A percentile compares a stretch with the other conserved stretches of the same genome.
phyloP scores from a whole-genome alignment of 2,113 vertebrate species.

The Mirza zaza region DNA sequence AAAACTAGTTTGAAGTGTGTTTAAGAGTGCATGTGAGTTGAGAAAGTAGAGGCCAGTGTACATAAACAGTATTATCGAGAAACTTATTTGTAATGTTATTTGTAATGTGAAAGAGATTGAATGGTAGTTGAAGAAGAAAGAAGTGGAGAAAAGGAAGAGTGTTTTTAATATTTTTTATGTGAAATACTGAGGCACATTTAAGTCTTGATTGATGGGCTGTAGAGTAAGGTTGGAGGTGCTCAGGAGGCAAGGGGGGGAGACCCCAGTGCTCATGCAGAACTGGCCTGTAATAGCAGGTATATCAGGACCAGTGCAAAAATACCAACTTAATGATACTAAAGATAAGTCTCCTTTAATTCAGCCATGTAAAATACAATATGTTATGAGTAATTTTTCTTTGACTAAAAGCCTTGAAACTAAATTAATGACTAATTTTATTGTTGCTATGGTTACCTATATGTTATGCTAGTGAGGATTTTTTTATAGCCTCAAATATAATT shows the following conservation, averaged over 20 bases:
- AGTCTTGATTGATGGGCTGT: neutral
- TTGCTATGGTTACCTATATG: slow-evolving; percentile 75
- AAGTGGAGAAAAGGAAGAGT: neutral
- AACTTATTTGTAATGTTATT: neutral
- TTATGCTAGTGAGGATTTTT: slow-evolving; percentile 67
- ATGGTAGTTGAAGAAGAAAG: slow-evolving; percentile 9
- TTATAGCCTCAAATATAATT: slow-evolving; percentile 66
- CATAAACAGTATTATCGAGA: neutral
- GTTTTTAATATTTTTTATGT: neutral
- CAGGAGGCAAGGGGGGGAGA: neutral
- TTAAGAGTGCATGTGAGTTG: neutral
- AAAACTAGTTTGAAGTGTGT: neutral
- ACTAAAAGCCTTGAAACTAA: slow-evolving; percentile 66
- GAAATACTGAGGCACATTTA: neutral
- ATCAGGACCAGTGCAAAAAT: neutral
- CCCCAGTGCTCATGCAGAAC: neutral
- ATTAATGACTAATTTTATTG: slow-evolving; percentile 53
- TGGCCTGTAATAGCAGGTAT: neutral
- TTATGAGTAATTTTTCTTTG: slow-evolving; percentile 51
- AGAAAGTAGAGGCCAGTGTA: neutral
- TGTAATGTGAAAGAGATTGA: neutral
- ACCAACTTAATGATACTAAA: neutral
- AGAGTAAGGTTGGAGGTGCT: neutral
- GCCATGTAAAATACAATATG: slow-evolving; percentile 13
- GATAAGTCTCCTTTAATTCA: slow-evolving; percentile 44